Evolutionary conservation across 2,113 vertebrate genomes (phyloP).

Genomic region (Cynoglossus semilaevis): DNA sequence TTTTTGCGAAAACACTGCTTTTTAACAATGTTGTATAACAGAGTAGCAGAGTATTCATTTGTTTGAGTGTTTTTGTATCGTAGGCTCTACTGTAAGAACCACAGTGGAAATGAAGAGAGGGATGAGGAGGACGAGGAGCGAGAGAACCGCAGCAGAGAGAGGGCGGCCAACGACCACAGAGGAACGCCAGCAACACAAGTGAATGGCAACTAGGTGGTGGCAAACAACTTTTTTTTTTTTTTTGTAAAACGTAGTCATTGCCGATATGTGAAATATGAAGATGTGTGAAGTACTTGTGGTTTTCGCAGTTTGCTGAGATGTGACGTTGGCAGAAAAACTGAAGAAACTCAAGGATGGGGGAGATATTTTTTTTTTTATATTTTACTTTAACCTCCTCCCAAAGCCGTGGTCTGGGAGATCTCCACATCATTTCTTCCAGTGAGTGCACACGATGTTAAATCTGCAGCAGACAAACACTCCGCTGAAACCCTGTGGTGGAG

Average conservation of each 20-base stretch:
- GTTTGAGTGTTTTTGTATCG: slow-evolving; percentile 11
- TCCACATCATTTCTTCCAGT: slow-evolving; percentile 38
- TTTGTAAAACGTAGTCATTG: not conserved
- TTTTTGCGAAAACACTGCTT: no score
- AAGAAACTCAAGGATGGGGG: slow-evolving; percentile 40
- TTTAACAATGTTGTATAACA: no score
- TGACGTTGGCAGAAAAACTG: slow-evolving; percentile 16
- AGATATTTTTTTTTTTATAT: slow-evolving; percentile 71
- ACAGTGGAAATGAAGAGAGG: slow-evolving; percentile 97
- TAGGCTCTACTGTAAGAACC: slow-evolving; percentile 99
- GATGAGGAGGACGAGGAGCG: slow-evolving; percentile 98
- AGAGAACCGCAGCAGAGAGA: slow-evolving; percentile 93
- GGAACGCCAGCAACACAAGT: slow-evolving; percentile 83
- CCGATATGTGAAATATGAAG: not conserved
- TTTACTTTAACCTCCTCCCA: slow-evolving; percentile 53
- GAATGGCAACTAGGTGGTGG: slow-evolving; percentile 90
- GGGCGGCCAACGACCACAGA: slow-evolving; percentile 80
- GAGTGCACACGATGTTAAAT: slow-evolving; percentile 19
- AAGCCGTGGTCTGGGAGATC: slow-evolving; percentile 30
- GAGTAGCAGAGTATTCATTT: not conserved
- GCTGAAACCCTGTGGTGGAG: slow-evolving; percentile 16
- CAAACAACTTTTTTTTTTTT: not conserved
- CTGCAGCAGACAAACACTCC: slow-evolving; percentile 29
- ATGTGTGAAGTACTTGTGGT: not conserved
- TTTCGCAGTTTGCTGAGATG: slow-evolving; percentile 56